Evolutionary conservation across 2,888 invertebrate genomes (phyloP).

Genomic region (Cataglyphis altisquamis): DNA sequence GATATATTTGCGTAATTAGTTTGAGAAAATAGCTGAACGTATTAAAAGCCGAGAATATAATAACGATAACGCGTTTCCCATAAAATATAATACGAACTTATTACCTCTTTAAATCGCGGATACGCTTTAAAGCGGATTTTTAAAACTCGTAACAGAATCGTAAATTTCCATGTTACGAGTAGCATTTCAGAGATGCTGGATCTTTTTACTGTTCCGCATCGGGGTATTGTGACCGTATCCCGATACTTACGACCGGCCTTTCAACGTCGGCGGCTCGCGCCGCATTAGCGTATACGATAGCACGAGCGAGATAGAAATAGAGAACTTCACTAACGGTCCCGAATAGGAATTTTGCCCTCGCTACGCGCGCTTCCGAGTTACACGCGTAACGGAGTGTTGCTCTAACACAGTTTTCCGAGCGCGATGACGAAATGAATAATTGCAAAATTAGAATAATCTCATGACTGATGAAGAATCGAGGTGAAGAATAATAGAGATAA

Average conservation of each 20-base stretch:
- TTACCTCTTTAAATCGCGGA: constrained; percentile 15
- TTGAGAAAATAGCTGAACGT: not conserved
- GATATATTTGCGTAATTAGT: constrained; percentile 9
- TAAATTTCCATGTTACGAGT: constrained; percentile 11
- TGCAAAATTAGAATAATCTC: not conserved
- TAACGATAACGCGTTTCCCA: constrained; percentile 18
- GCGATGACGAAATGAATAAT: constrained; percentile 27
- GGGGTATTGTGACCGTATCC: constrained; percentile 8
- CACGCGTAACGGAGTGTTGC: constrained; percentile 49
- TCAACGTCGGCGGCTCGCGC: constrained; percentile 2
- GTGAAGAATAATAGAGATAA: not conserved
- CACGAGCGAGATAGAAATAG: constrained; percentile 46
- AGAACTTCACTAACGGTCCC: constrained; percentile 51
- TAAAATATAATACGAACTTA: not conserved
- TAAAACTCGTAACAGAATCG: not conserved
- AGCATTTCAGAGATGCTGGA: constrained; percentile 29
- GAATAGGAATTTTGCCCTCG: constrained; percentile 56
- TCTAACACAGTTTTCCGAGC: constrained; percentile 22
- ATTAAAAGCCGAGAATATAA: constrained; percentile 28
- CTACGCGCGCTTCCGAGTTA: constrained; percentile 44
- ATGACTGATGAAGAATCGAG: not conserved
- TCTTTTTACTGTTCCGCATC: not conserved
- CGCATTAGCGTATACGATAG: constrained; percentile 13
- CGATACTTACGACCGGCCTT: constrained; percentile 41
- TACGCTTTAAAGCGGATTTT: not conserved